Evolutionary conservation across 1,140 invertebrate genomes (phyloP).

Genomic region (Dreissena rostriformis): DNA sequence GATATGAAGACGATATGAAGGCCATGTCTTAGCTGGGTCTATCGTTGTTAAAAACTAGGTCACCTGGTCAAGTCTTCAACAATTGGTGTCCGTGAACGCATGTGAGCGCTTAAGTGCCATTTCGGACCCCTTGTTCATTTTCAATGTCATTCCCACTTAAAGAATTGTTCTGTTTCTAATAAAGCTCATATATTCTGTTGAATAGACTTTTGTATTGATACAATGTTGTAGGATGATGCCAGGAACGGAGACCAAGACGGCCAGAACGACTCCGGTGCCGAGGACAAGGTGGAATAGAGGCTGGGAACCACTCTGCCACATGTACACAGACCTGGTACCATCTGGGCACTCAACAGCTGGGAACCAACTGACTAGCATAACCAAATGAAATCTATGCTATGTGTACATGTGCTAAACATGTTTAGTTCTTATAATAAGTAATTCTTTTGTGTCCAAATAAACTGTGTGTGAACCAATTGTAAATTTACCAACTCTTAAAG

Average conservation of each 20-base stretch:
- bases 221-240: constrained; percentile 11
- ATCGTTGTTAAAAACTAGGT: no score
- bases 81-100: no score
- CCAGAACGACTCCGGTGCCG: constrained; percentile 54
- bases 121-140: no score
- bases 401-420: constrained; percentile 35
- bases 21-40: no score
- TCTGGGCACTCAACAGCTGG: constrained; percentile 53
- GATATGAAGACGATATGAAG: no score
- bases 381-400: constrained; percentile 17
- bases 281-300: constrained; percentile 48
- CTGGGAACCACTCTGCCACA: not conserved
- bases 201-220: no score
- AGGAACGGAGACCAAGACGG: constrained; percentile 28
- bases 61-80: no score
- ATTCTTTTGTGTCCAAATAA: not conserved
- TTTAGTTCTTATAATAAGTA: not conserved
- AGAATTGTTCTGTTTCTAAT: no score
- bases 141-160: no score
- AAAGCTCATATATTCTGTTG: no score
- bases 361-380: constrained; percentile 30
- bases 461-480: not conserved
- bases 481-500: not conserved
- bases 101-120: no score
- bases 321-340: constrained; percentile 51